Percentiles rank a stretch among this genome's conserved stretches.
phyloP scores from a whole-genome alignment of 1,140 invertebrate genomes.

The Aplysia californica region DNA sequence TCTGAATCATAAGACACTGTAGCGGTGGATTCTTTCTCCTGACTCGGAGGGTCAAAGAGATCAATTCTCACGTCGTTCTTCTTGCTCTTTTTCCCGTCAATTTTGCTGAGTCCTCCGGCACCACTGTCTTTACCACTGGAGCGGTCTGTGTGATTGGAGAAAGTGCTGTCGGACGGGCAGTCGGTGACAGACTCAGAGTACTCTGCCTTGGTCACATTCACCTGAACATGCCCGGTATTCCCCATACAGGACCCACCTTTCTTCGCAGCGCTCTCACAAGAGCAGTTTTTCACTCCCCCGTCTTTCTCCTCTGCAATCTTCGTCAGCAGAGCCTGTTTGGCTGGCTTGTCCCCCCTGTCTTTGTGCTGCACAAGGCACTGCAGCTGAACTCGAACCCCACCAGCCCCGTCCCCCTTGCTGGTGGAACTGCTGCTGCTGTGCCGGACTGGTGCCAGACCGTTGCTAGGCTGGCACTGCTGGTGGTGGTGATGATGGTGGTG shows the following conservation, averaged over 20 bases:
- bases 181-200: constrained; percentile 35
- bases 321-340: constrained; percentile 57
- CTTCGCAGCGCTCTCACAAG: neutral
- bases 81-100: constrained; percentile 39
- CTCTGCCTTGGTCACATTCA: constrained; percentile 26
- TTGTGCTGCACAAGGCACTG: constrained; percentile 60
- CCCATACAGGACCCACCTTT: constrained; percentile 28
- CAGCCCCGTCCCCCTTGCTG: neutral
- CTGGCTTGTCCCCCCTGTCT: constrained; percentile 33
- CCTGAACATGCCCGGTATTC: constrained; percentile 28
- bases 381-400: constrained; percentile 43
- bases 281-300: constrained; percentile 33
- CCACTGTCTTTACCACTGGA: constrained; percentile 37
- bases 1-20: constrained; percentile 65
- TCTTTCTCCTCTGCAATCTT: constrained; percentile 62
- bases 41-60: constrained; percentile 60
- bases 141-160: constrained; percentile 48
- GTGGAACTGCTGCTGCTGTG: constrained; percentile 5
- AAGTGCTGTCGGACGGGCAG: constrained; percentile 47
- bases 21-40: constrained; percentile 63
- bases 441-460: no score
- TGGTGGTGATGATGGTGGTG: constrained; percentile 12
- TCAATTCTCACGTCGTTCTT: constrained; percentile 52
- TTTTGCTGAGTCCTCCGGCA: constrained; percentile 34
- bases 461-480: no score